Percentiles rank a stretch among this genome's conserved stretches.
Conservation (phyloP, 2,113 vertebrate species). For the Erythrolamprus reginae region DNA sequence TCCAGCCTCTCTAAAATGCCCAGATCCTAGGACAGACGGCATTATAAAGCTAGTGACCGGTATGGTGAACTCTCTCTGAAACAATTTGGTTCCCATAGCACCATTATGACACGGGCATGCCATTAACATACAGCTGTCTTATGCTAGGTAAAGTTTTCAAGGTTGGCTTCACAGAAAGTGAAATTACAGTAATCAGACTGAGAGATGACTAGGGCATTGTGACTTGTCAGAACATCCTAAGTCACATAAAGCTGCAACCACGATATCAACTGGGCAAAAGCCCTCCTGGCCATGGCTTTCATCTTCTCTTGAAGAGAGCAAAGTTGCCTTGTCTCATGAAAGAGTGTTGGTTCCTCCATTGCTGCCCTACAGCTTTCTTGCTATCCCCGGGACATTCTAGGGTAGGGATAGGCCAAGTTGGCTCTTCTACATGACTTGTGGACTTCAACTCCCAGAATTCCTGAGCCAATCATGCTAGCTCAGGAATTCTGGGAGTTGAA, state of each 20-base stretch:
- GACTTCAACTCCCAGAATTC: no score
- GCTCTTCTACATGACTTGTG: no score
- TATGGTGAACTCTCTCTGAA: not conserved
- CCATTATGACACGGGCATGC: not conserved
- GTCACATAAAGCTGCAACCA: not conserved
- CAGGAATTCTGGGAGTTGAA: no score
- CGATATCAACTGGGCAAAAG: not conserved
- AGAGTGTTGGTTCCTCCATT: not conserved
- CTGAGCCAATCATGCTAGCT: no score
- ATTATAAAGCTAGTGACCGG: not conserved
- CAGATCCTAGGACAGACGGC: not conserved
- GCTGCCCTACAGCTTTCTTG: not conserved
- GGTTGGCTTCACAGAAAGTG: not conserved
- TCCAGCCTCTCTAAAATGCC: not conserved
- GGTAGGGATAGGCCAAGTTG: no score
- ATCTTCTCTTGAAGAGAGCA: not conserved
- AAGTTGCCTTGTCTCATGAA: not conserved
- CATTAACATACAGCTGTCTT: not conserved
- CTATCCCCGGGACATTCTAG: not conserved
- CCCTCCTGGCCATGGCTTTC: not conserved
- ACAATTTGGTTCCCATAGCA: not conserved
- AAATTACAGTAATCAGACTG: not conserved
- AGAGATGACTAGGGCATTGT: not conserved
- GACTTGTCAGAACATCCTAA: not conserved
- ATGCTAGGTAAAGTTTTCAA: not conserved